Evolutionary conservation across 2,113 vertebrate species (phyloP).

Genomic region (Solea solea): DNA sequence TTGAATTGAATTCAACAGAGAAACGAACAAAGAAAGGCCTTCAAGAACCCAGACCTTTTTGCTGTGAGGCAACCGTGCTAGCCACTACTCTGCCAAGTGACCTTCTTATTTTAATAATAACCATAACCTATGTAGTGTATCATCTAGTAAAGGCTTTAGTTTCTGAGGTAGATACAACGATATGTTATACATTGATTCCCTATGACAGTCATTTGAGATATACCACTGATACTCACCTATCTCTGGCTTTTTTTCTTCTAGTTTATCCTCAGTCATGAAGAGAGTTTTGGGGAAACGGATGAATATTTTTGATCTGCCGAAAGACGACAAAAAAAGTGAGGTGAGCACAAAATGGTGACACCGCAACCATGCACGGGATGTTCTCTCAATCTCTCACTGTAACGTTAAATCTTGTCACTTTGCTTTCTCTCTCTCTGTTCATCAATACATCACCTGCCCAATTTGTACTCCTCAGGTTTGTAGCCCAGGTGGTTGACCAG

Average conservation of each 20-base stretch:
- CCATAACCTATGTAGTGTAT: too few species aligned
- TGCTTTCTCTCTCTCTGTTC: too few species aligned
- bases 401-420: background rate
- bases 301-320: slow-evolving; percentile 95
- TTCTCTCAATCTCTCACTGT: background rate
- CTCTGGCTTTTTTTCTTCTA: slow-evolving; percentile 91
- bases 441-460: slow-evolving; percentile 87
- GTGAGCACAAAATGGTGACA: background rate
- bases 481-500: slow-evolving; percentile 93
- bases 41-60: too few species aligned
- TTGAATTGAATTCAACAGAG: too few species aligned
- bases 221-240: slow-evolving; percentile 81
- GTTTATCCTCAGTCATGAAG: slow-evolving; percentile 94
- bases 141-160: too few species aligned
- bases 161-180: too few species aligned
- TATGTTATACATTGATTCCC: too few species aligned
- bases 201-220: background rate
- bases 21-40: too few species aligned
- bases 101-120: too few species aligned
- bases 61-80: too few species aligned
- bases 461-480: slow-evolving; percentile 95
- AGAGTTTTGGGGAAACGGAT: slow-evolving; percentile 98
- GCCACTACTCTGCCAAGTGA: too few species aligned
- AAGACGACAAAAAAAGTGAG: background rate
- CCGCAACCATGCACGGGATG: background rate